Evolutionary conservation across 2,797 vertebrate genomes (phyloP).

Genomic region (Ataeniobius toweri): DNA sequence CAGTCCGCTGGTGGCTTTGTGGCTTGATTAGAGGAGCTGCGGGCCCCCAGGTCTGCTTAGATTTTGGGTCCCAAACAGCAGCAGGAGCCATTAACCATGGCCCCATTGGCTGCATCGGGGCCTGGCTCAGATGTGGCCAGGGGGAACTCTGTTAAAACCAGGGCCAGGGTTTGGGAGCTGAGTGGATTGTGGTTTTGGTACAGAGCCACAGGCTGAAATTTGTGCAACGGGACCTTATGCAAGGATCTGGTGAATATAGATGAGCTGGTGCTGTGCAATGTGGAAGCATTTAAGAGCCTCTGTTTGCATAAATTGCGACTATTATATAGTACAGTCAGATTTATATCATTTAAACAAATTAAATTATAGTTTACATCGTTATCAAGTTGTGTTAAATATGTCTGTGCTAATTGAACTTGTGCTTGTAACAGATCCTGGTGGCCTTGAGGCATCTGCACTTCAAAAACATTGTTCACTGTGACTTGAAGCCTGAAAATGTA

Average conservation of each 20-base stretch:
- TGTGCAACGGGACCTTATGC: slow-evolving; percentile 37
- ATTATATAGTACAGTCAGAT: slow-evolving; percentile 44
- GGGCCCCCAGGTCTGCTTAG: slow-evolving; percentile 44
- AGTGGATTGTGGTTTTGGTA: slow-evolving; percentile 66
- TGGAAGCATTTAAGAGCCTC: slow-evolving; percentile 60
- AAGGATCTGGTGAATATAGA: slow-evolving; percentile 62
- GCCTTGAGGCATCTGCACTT: slow-evolving; percentile 97
- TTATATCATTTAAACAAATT: slow-evolving; percentile 36
- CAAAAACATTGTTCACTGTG: slow-evolving; percentile 99
- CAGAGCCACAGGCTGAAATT: slow-evolving; percentile 60
- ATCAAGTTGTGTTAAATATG: slow-evolving; percentile 32
- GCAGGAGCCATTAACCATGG: slow-evolving; percentile 71
- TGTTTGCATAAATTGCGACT: slow-evolving; percentile 41
- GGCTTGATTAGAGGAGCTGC: slow-evolving; percentile 72
- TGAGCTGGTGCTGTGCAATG: slow-evolving; percentile 58
- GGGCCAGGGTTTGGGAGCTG: slow-evolving; percentile 58
- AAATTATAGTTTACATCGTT: slow-evolving; percentile 18
- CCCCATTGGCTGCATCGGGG: slow-evolving; percentile 70
- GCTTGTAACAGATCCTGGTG: slow-evolving; percentile 88
- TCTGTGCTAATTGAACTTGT: slow-evolving; percentile 22
- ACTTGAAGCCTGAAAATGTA: slow-evolving; percentile 98
- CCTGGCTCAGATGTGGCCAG: slow-evolving; percentile 71
- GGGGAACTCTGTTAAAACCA: slow-evolving; percentile 65
- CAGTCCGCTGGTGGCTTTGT: slow-evolving; percentile 62
- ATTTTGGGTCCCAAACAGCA: slow-evolving; percentile 65